Base-by-base conservation (phyloP, 1,140 invertebrate genomes). In the Eumaeus atala region DNA sequence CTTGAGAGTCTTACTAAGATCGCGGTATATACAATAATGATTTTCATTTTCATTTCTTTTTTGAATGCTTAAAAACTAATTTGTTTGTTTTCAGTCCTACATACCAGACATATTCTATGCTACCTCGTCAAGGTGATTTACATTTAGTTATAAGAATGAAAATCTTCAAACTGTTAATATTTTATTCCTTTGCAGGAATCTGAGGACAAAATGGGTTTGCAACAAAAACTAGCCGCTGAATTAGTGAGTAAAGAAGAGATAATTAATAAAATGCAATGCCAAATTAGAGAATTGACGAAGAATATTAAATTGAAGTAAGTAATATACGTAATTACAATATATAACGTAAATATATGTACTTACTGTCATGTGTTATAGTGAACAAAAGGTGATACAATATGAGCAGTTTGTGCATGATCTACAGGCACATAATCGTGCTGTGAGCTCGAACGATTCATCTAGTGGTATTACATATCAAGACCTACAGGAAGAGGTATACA, bases 311-410 rank as follows among this genome's bases (percentile, higher is more conserved):
- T 84, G 18, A 78, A 83, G 83, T 86, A 69, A 61, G 61, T 70
- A 42, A 28, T 53, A n/a, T 53, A 40, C 36, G 57, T 44, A 16
- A 7, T 44, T 44, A 18, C 18, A 53, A 48, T 36, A 6, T 1
- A 21, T 33, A 48, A 49, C 37, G 12, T 51, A 56, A 10, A 10
- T 33, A 9, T 3, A 28, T 0, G 3, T 12, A 17, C 9, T 51
- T 28, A 48, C n/a, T 38, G 52, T n/a, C 38, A 55, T 55, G 48
- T 56, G 42, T 76, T 72, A 49, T 51, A 87, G 84, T 64, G 77
- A 84, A 65, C 74, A 84, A 66, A 87, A 87, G 69, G 74, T 87
- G 6, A 63, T 73, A 17, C 84, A 84, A 55, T 87, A 84, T 53
- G 81, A 84, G 58, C 70, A 83, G 52, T 87, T 83, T 38, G 68